A percentile compares a stretch with the other conserved stretches of the same genome.
Evolutionary conservation across 2,888 invertebrate species (phyloP).

Genomic region (Apamea sordens): DNA sequence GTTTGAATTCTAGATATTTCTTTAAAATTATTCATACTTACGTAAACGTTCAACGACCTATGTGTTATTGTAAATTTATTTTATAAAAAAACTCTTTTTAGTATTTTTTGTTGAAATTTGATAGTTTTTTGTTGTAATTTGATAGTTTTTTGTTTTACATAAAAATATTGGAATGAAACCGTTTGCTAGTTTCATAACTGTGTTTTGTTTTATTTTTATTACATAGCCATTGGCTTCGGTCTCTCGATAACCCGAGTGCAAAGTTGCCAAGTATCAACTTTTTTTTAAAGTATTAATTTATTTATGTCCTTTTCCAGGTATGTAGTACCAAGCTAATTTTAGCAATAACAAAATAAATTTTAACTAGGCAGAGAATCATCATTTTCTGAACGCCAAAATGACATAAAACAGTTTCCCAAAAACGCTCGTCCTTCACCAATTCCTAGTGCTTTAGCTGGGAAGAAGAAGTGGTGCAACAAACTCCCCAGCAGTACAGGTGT

Average conservation of each 20-base stretch:
- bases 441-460: too few relatives aligned
- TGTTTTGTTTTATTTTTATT: conserved; percentile 17
- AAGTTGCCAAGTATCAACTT: background rate
- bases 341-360: background rate
- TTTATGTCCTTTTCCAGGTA: background rate
- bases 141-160: background rate
- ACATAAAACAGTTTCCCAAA: background rate
- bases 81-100: background rate
- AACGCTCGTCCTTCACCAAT: background rate
- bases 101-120: conserved; percentile 3
- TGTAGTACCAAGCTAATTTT: background rate
- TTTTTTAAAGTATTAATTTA: background rate
- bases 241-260: background rate
- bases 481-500: too few relatives aligned
- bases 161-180: background rate
- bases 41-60: conserved; percentile 48
- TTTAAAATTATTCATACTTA: background rate
- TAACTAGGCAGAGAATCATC: background rate
- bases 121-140: background rate
- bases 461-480: too few relatives aligned
- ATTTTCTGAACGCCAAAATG: background rate
- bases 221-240: background rate
- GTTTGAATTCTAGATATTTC: conserved; percentile 41
- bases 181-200: conserved; percentile 16
- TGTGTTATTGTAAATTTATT: conserved; percentile 28